A percentile compares a stretch with the other conserved stretches of the same genome.
Conservation (phyloP, 2,888 invertebrate species). For the Microplitis manilae region DNA sequence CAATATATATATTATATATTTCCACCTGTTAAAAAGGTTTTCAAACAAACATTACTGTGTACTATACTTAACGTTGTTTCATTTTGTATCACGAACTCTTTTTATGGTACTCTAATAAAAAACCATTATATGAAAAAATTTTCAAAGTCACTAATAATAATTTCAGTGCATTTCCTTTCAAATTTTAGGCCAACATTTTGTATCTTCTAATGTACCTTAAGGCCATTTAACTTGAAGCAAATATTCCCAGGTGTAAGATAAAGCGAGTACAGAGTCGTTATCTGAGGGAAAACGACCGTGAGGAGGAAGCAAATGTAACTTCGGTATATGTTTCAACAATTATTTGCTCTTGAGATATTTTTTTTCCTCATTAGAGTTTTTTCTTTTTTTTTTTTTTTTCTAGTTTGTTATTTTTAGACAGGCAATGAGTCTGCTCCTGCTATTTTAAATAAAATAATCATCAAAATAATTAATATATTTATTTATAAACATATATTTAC, state of each 20-base stretch:
- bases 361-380: slow-evolving; percentile 1
- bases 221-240: slow-evolving; percentile 12
- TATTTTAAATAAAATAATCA: too few relatives aligned
- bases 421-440: too few relatives aligned
- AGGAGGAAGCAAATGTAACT: slow-evolving; percentile 16
- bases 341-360: slow-evolving; percentile 2
- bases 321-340: not conserved
- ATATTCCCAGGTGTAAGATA: slow-evolving; percentile 25
- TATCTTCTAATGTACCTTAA: not conserved
- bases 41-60: too few relatives aligned
- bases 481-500: too few relatives aligned
- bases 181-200: not conserved
- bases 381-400: not conserved
- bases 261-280: slow-evolving; percentile 20
- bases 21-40: not conserved
- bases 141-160: not conserved
- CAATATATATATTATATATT: slow-evolving; percentile 4
- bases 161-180: not conserved
- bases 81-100: too few relatives aligned
- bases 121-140: not conserved
- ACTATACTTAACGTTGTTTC: too few relatives aligned
- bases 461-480: too few relatives aligned
- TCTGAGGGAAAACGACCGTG: slow-evolving; percentile 26
- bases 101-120: too few relatives aligned
- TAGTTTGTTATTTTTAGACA: not conserved